Conservation (phyloP, 1,140 invertebrate species). For the Musca domestica region DNA sequence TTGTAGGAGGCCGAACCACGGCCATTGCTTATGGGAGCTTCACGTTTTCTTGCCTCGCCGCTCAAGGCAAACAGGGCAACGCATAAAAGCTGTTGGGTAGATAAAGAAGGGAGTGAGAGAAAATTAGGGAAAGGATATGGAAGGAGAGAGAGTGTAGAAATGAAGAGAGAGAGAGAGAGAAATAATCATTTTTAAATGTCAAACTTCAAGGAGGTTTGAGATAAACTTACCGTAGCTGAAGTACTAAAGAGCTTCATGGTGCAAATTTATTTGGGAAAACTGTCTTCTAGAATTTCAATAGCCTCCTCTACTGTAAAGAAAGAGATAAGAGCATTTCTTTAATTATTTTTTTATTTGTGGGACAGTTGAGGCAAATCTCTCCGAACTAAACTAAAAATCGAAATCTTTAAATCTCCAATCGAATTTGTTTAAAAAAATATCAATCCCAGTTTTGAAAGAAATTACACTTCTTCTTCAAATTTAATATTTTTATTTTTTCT, state of each 20-base stretch:
- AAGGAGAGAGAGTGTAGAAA: background rate
- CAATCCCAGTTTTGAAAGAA: too few species aligned
- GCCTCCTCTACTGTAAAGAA: background rate
- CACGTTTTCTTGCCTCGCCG: slow-evolving; percentile 37
- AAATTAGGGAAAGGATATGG: background rate
- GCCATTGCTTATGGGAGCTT: slow-evolving; percentile 41
- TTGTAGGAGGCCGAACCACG: slow-evolving; percentile 33
- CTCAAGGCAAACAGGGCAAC: slow-evolving; percentile 32
- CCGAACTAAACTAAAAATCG: too few species aligned
- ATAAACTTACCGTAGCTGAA: slow-evolving; percentile 5
- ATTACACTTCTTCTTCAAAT: too few species aligned
- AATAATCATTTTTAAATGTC: too few species aligned
- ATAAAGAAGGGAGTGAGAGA: background rate
- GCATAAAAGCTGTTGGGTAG: slow-evolving; percentile 40
- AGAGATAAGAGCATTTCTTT: background rate
- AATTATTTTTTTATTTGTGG: background rate
- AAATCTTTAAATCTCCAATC: too few species aligned
- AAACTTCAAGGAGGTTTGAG: background rate
- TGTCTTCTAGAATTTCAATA: background rate
- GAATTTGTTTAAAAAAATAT: too few species aligned
- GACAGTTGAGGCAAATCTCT: too few species aligned
- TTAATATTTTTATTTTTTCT: too few species aligned
- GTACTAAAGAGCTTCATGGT: slow-evolving; percentile 7
- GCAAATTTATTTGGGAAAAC: background rate
- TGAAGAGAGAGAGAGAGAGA: background rate